Evolutionary conservation across 2,113 vertebrate species (phyloP).

Genomic region (Gymnarchus niloticus): DNA sequence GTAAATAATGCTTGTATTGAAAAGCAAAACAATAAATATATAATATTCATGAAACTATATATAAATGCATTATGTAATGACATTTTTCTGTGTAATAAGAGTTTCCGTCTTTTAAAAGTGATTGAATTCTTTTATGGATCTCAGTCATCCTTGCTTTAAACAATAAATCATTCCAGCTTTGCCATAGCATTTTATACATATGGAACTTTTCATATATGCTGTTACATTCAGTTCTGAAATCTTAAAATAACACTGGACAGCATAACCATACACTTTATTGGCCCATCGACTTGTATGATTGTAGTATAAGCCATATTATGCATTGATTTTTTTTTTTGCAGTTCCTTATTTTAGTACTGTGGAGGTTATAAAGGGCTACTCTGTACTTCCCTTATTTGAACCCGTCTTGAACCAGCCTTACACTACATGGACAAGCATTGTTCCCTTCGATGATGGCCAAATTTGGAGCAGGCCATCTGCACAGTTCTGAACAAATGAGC

Average conservation of each 20-base stretch:
- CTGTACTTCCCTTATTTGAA: background rate
- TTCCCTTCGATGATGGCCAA: constrained; percentile 5
- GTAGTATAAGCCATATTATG: background rate
- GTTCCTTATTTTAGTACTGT: background rate
- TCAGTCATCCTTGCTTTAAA: background rate
- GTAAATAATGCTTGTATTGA: background rate
- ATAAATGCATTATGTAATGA: background rate
- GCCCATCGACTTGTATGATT: background rate
- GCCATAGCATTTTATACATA: background rate
- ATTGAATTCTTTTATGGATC: background rate
- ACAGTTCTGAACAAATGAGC: background rate
- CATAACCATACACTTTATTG: constrained; percentile 8
- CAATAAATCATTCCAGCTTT: background rate
- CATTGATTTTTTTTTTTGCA: background rate
- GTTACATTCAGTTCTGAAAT: background rate
- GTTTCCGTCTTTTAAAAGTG: background rate
- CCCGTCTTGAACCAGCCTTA: background rate
- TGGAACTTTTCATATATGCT: background rate
- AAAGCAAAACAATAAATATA: no score
- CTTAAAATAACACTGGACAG: constrained; percentile 2
- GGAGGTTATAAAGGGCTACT: background rate
- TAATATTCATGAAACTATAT: background rate
- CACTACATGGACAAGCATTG: background rate
- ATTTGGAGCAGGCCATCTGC: constrained; percentile 19
- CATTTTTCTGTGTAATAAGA: background rate